phyloP scores from a whole-genome alignment of 2,797 vertebrate genomes.

The Coracias cyanogaster region DNA sequence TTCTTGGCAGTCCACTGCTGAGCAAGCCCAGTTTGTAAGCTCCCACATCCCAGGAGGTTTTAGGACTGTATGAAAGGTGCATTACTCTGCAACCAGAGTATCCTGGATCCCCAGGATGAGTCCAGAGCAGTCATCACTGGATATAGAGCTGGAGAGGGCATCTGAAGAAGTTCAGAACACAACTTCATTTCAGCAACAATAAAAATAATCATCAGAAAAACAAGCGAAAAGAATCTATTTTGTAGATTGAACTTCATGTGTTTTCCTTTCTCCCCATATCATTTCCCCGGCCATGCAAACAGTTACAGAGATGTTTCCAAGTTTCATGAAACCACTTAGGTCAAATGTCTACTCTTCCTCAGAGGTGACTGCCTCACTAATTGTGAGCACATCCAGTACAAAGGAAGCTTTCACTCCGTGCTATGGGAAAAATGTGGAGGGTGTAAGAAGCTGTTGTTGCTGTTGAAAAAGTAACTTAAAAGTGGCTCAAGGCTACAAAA shows the following conservation, averaged over 20 bases:
- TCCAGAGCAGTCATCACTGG: not conserved
- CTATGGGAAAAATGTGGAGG: accelerated
- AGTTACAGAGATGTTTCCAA: not conserved
- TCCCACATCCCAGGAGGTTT: not conserved
- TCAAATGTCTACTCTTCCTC: not conserved
- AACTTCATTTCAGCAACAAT: not conserved
- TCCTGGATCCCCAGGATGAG: not conserved
- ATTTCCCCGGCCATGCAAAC: not conserved
- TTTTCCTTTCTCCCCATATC: not conserved
- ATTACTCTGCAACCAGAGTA: not conserved
- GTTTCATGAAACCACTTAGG: not conserved
- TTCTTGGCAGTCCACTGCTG: not conserved
- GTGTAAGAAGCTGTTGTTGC: not conserved
- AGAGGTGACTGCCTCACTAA: not conserved
- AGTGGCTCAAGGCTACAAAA: not conserved
- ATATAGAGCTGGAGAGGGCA: not conserved
- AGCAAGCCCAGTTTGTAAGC: not conserved
- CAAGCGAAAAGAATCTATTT: not conserved
- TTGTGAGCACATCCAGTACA: not conserved
- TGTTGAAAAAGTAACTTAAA: not conserved
- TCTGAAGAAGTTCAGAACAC: not conserved
- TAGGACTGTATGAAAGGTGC: not conserved
- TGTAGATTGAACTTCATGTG: not conserved
- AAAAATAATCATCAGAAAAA: not conserved
- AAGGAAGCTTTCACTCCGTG: not conserved